phyloP scores from a whole-genome alignment of 1,140 invertebrate species.

The Agrypnia vestita region DNA sequence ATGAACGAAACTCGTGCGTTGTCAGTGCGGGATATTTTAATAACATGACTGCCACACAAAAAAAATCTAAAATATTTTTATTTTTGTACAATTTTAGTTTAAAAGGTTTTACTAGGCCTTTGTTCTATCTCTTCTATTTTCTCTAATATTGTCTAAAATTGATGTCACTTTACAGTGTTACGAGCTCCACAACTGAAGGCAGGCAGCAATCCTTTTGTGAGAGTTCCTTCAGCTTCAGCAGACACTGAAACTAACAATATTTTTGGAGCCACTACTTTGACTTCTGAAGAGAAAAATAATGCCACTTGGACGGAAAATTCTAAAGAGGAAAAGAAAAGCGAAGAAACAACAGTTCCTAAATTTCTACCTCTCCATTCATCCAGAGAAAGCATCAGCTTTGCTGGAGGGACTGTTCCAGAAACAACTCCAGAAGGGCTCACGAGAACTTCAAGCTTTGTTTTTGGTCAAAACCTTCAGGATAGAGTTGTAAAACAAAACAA shows the following conservation, averaged over 20 bases:
- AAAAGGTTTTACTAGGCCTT: no score
- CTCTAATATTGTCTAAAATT: no score
- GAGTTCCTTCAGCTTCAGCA: constrained; percentile 62
- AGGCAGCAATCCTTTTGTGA: constrained; percentile 66
- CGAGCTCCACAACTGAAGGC: constrained; percentile 64
- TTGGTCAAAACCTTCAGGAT: constrained; percentile 93
- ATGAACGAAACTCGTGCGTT: no score
- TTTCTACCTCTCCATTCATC: constrained; percentile 69
- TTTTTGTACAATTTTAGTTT: no score
- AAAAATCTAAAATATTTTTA: no score
- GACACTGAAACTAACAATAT: constrained; percentile 50
- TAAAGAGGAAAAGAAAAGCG: constrained; percentile 57
- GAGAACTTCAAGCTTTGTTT: constrained; percentile 81
- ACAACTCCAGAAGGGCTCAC: constrained; percentile 64
- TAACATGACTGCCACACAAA: no score
- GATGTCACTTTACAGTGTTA: constrained; percentile 17
- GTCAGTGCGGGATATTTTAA: no score
- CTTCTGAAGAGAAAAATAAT: background rate
- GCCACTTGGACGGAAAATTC: constrained; percentile 58
- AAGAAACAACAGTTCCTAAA: constrained; percentile 66
- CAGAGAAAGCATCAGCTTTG: constrained; percentile 65
- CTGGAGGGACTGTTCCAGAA: constrained; percentile 64
- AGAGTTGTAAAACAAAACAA: constrained; percentile 75
- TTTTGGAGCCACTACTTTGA: background rate
- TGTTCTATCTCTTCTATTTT: no score